These are phyloP conservation scores for Kradibia gibbosae DNA, from an alignment of 1,140 invertebrate species.

Conservation along the genomic window DNA sequence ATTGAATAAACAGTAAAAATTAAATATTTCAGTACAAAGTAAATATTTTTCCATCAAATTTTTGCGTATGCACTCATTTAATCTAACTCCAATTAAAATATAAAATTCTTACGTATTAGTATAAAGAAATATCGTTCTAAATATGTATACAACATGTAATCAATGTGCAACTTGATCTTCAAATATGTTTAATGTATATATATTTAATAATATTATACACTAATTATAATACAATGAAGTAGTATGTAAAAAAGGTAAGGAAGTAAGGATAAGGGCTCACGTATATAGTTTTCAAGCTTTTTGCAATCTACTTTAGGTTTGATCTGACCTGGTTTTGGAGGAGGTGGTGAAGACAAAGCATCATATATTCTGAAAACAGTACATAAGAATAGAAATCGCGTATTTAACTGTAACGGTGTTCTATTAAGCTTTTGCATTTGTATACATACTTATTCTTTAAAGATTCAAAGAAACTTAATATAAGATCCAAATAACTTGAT, in stretches of 20 bases:
- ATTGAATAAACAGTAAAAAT: too few species aligned
- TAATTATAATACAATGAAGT: neutral
- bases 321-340: slow-evolving; percentile 60
- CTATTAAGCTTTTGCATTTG: slow-evolving; percentile 4
- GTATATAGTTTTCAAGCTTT: slow-evolving; percentile 62
- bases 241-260: neutral
- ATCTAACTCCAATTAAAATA: too few species aligned
- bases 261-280: slow-evolving; percentile 57
- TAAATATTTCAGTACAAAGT: too few species aligned
- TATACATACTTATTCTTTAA: slow-evolving; percentile 63
- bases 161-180: too few species aligned
- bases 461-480: slow-evolving; percentile 60
- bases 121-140: too few species aligned
- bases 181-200: neutral
- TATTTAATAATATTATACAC: neutral
- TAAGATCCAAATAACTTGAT: slow-evolving; percentile 70
- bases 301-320: slow-evolving; percentile 53
- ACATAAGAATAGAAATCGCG: slow-evolving; percentile 50
- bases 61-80: too few species aligned
- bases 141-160: too few species aligned
- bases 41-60: too few species aligned
- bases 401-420: slow-evolving; percentile 46
- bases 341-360: slow-evolving; percentile 49
- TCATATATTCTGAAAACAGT: slow-evolving; percentile 57
- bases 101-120: too few species aligned